These are phyloP conservation scores for Arothron firmamentum DNA, from an alignment of 2,113 vertebrate genomes.

Conservation along the genomic window DNA sequence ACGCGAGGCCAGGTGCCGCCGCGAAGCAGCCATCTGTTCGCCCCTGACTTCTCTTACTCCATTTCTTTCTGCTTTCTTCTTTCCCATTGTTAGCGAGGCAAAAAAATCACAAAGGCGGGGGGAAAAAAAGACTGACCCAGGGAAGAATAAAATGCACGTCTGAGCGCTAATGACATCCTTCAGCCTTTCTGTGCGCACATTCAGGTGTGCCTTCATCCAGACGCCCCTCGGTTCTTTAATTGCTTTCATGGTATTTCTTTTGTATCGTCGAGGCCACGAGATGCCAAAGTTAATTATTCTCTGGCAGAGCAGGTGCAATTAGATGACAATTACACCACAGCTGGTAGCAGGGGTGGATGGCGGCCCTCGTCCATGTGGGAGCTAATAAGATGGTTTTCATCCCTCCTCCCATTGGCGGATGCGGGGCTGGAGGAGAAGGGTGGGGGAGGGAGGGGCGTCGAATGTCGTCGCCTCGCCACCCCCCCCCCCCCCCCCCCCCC, in stretches of 20 bases:
- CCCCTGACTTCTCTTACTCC: constrained; percentile 45
- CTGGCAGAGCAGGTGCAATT: constrained; percentile 75
- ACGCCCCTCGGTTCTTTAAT: constrained; percentile 53
- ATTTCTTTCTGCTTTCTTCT: constrained; percentile 6
- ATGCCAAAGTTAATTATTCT: constrained; percentile 74
- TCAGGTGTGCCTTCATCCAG: constrained; percentile 56
- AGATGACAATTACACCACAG: constrained; percentile 77
- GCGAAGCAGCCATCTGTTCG: constrained; percentile 46
- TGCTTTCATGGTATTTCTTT: constrained; percentile 69
- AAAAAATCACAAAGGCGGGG: not conserved
- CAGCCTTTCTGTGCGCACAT: constrained; percentile 37
- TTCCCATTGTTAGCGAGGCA: constrained; percentile 27
- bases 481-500: constrained; percentile 26
- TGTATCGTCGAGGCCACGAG: constrained; percentile 55
- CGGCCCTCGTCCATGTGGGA: constrained; percentile 52
- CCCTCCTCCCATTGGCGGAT: constrained; percentile 10
- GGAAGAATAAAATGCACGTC: constrained; percentile 13
- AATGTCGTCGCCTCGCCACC: too few relatives aligned
- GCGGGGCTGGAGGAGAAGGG: not conserved
- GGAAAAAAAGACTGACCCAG: not conserved
- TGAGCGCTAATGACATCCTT: constrained; percentile 60
- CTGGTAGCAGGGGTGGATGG: constrained; percentile 64
- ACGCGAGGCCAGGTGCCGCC: constrained; percentile 73
- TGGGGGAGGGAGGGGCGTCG: not conserved
- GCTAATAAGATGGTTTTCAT: constrained; percentile 64